Evolutionary conservation across 2,888 invertebrate genomes (phyloP).

Genomic region (Drosophila subsilvestris): DNA sequence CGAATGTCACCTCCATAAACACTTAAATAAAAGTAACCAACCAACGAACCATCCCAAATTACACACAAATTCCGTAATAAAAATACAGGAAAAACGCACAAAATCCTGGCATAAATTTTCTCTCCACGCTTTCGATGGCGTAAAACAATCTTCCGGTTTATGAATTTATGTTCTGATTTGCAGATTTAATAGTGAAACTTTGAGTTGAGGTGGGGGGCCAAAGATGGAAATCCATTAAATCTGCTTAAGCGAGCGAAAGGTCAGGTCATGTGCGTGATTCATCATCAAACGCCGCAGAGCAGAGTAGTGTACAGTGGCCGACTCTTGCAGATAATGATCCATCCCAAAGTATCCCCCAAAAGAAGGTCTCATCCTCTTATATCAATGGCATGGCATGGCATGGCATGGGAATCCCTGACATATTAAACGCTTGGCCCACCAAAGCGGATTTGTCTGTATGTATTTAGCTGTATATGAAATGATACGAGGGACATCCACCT

Average conservation of each 20-base stretch:
- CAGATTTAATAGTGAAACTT: conserved; percentile 26
- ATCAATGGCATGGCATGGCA: conserved; percentile 60
- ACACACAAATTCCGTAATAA: conserved; percentile 61
- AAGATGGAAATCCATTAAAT: conserved; percentile 37
- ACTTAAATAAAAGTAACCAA: neutral
- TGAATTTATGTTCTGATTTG: conserved; percentile 18
- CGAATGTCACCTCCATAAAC: conserved; percentile 40
- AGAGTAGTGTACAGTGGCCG: conserved; percentile 20
- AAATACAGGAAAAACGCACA: conserved; percentile 31
- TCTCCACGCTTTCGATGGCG: conserved; percentile 31
- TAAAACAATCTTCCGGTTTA: conserved; percentile 38
- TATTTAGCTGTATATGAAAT: conserved; percentile 2
- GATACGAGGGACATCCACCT: neutral
- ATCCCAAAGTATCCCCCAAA: conserved; percentile 45
- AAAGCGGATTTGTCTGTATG: conserved; percentile 64
- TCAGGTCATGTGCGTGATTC: conserved; percentile 75
- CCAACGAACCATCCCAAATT: conserved; percentile 49
- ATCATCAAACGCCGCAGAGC: conserved; percentile 56
- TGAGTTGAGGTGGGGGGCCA: neutral
- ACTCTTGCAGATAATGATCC: conserved; percentile 19
- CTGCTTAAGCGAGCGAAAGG: conserved; percentile 56
- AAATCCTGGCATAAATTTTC: conserved; percentile 36
- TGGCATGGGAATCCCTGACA: conserved; percentile 16
- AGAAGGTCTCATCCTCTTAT: conserved; percentile 37
- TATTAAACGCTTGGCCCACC: conserved; percentile 57